Conservation (phyloP, 2,797 vertebrate species). For the Acrossocheilus wenchowensis region DNA sequence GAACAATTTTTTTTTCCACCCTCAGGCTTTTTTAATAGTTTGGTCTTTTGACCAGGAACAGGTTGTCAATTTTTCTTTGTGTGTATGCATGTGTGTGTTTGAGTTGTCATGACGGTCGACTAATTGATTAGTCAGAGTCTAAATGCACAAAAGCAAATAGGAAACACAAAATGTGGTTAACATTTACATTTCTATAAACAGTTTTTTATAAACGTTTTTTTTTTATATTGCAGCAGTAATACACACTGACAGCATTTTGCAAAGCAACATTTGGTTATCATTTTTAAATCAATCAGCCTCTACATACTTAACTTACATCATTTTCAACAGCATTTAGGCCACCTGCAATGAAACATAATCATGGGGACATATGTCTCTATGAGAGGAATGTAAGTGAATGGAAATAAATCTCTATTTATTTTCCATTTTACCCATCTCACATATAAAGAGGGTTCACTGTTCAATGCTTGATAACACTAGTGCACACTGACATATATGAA, state of each 20-base stretch:
- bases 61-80: neutral
- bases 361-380: neutral
- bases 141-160: neutral
- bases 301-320: conserved; percentile 11
- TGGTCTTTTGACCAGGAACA: neutral
- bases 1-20: neutral
- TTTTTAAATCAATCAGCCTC: neutral
- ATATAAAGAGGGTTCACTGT: neutral
- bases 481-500: neutral
- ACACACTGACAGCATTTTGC: neutral
- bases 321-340: neutral
- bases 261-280: neutral
- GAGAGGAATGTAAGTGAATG: neutral
- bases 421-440: neutral
- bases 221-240: neutral
- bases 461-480: neutral
- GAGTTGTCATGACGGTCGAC: neutral
- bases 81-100: neutral
- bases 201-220: neutral
- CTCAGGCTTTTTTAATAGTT: neutral
- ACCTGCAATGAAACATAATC: neutral
- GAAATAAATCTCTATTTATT: neutral
- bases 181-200: neutral
- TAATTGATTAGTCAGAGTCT: too few species aligned
- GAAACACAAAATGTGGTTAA: neutral